A percentile compares a stretch with the other conserved stretches of the same genome.
These are phyloP conservation scores for Chitala chitala DNA, from an alignment of 2,113 vertebrate genomes.

Conservation along the genomic window DNA sequence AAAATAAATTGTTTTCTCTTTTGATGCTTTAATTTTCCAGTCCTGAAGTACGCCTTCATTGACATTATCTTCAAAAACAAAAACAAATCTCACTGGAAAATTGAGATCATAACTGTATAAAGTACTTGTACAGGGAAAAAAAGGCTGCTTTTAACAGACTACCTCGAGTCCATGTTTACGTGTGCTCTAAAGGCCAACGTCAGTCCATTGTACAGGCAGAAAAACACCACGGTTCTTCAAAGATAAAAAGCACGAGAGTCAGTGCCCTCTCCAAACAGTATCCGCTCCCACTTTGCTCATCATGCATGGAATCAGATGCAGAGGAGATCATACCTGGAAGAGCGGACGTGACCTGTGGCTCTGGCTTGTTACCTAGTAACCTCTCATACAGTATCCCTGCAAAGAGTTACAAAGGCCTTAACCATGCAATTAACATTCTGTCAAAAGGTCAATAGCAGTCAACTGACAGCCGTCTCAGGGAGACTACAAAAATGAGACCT, in stretches of 20 bases:
- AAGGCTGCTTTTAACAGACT: not conserved
- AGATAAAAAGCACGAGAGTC: too few species aligned
- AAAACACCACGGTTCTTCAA: too few species aligned
- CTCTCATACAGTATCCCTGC: not conserved
- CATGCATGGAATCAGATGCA: too few species aligned
- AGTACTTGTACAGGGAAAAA: not conserved
- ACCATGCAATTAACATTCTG: conserved; percentile 29
- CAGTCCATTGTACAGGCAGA: too few species aligned
- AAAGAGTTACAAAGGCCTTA: conserved; percentile 18
- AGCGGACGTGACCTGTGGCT: too few species aligned
- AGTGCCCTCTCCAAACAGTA: too few species aligned
- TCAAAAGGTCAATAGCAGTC: conserved; percentile 33
- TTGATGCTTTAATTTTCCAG: too few species aligned
- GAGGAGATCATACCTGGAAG: too few species aligned
- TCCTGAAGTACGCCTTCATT: not conserved
- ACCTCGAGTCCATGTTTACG: not conserved
- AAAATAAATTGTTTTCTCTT: too few species aligned
- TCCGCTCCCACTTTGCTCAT: too few species aligned
- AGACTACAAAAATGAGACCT: not conserved
- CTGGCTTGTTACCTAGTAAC: not conserved
- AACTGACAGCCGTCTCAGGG: conserved; percentile 19
- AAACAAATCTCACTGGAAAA: not conserved
- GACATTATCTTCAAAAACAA: not conserved
- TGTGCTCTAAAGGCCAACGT: too few species aligned
- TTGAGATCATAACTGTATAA: not conserved